Evolutionary conservation across 2,797 vertebrate genomes (phyloP).

Genomic region (Pteronotus mesoamericanus): DNA sequence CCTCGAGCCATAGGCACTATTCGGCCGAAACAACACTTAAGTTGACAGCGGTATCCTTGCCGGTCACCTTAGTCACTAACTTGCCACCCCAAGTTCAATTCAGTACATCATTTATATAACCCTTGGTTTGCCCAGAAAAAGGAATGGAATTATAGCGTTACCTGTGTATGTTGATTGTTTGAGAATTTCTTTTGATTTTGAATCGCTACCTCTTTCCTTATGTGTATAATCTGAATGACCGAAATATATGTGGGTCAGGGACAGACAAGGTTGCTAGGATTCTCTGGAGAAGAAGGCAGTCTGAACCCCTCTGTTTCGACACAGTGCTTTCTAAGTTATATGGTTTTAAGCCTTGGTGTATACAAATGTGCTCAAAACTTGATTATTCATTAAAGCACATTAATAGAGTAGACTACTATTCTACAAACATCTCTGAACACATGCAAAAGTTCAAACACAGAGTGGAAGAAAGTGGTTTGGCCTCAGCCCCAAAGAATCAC

Average conservation of each 20-base stretch:
- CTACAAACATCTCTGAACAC: background rate
- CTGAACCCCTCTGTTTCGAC: background rate
- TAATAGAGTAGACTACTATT: background rate
- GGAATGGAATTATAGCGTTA: background rate
- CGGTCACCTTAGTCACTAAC: background rate
- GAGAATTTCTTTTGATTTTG: conserved; percentile 25
- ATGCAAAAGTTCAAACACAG: background rate
- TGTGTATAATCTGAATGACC: background rate
- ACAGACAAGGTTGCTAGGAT: background rate
- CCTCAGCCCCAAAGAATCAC: background rate
- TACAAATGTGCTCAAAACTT: background rate
- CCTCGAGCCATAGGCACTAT: background rate
- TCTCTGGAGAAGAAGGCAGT: background rate
- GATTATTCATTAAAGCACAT: background rate
- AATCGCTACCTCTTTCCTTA: background rate
- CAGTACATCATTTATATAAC: background rate
- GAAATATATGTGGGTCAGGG: background rate
- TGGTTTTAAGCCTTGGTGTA: background rate
- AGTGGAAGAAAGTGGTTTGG: background rate
- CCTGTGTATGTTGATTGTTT: background rate
- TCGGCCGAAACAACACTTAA: background rate
- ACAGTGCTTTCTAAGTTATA: background rate
- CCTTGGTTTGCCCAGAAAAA: background rate
- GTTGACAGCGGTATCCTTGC: background rate
- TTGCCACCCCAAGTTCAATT: background rate